A percentile compares a stretch with the other conserved stretches of the same genome.
Conservation (phyloP, 2,113 vertebrate species). For the Melanerpes aurifrons region DNA sequence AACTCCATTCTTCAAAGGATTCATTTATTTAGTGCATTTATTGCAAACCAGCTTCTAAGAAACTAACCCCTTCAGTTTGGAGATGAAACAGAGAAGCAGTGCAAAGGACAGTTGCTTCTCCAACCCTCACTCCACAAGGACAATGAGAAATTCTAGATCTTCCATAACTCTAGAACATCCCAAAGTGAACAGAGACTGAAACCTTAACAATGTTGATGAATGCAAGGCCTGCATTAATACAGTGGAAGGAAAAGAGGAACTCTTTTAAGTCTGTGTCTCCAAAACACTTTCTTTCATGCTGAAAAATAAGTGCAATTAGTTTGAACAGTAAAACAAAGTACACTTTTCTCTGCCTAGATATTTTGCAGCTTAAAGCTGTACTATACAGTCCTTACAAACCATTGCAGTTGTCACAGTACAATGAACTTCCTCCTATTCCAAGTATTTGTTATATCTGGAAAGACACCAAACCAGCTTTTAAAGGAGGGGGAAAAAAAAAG, state of each 20-base stretch:
- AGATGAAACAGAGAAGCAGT: neutral
- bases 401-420: neutral
- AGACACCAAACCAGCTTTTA: neutral
- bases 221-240: neutral
- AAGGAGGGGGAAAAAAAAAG: neutral
- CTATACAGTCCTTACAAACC: neutral
- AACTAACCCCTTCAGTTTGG: neutral
- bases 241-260: accelerated
- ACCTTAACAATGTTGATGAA: neutral
- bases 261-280: neutral
- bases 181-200: neutral
- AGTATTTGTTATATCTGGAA: neutral
- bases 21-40: neutral
- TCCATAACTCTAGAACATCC: neutral
- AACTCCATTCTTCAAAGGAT: neutral
- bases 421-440: neutral
- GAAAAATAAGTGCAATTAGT: neutral
- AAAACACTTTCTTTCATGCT: neutral
- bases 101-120: neutral
- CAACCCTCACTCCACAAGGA: neutral
- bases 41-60: neutral
- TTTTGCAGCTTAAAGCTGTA: neutral
- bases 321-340: neutral
- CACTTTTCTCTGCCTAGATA: neutral
- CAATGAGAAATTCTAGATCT: neutral